phyloP scores from a whole-genome alignment of 1,140 invertebrate species.

The Venustaconcha ellipsiformis region DNA sequence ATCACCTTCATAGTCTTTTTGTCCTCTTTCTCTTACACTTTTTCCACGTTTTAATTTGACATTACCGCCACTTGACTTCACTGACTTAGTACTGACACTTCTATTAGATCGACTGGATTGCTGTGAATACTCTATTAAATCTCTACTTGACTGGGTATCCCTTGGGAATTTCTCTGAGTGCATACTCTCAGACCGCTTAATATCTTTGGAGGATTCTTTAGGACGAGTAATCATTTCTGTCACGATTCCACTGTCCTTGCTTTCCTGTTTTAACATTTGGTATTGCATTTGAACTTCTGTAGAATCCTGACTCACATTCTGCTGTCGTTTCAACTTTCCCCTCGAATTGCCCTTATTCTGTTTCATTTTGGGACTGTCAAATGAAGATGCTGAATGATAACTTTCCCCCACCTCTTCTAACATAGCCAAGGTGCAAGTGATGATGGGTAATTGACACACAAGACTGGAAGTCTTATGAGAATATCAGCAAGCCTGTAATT shows the following conservation, averaged over 20 bases:
- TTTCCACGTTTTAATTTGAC: conserved; percentile 31
- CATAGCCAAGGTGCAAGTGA: no score
- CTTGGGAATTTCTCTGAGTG: not conserved
- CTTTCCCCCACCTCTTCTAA: no score
- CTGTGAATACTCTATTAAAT: conserved; percentile 6
- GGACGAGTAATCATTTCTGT: conserved; percentile 40
- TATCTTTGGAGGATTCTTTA: conserved; percentile 29
- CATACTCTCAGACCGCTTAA: not conserved
- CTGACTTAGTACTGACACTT: not conserved
- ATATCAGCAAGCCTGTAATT: no score
- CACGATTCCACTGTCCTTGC: conserved; percentile 43
- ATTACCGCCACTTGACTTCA: conserved; percentile 31
- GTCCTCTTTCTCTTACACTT: conserved; percentile 23
- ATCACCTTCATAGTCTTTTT: conserved; percentile 1
- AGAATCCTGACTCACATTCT: not conserved
- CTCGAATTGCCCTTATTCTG: conserved; percentile 7
- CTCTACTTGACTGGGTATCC: not conserved
- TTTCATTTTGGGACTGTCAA: not conserved
- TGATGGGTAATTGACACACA: no score
- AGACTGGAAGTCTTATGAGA: no score
- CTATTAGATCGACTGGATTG: not conserved
- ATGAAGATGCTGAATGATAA: no score
- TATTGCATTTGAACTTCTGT: conserved; percentile 26
- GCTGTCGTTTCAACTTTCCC: conserved; percentile 11
- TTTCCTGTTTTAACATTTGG: conserved; percentile 43